These are phyloP conservation scores for Parnassius mnemosyne DNA, from an alignment of 2,888 invertebrate genomes.

Conservation along the genomic window DNA sequence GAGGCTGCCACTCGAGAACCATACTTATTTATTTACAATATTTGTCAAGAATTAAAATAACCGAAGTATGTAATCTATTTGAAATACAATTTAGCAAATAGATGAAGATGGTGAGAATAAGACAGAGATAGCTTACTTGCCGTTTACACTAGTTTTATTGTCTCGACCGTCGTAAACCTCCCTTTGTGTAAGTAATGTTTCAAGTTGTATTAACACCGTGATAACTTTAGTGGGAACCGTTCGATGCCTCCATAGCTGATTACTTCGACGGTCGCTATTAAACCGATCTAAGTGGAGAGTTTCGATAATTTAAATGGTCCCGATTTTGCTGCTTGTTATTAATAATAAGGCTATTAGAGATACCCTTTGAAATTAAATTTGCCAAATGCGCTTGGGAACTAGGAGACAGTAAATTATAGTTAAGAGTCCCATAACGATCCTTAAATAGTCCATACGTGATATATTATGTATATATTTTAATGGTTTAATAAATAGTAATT, in stretches of 20 bases:
- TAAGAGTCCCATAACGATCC: conserved; percentile 42
- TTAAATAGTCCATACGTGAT: conserved; percentile 3
- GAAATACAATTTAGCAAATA: no score
- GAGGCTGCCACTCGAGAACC: no score
- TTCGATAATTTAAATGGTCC: conserved; percentile 68
- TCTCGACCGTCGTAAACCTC: conserved; percentile 66
- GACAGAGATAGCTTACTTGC: conserved; percentile 65
- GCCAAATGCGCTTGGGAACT: conserved; percentile 51
- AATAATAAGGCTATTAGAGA: conserved; percentile 49
- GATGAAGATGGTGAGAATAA: conserved; percentile 39
- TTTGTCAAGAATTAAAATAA: no score
- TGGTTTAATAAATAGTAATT: no score
- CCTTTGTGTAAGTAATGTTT: conserved; percentile 70
- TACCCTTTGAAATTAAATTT: conserved; percentile 70
- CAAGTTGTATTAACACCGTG: conserved; percentile 70
- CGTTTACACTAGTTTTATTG: conserved; percentile 77
- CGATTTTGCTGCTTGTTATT: conserved; percentile 57
- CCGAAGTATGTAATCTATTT: no score
- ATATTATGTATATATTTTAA: no score
- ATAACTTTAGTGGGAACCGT: conserved; percentile 61
- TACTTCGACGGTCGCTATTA: conserved; percentile 60
- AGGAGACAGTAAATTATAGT: conserved; percentile 57
- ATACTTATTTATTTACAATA: no score
- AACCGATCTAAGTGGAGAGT: conserved; percentile 58
- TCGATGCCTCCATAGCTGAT: conserved; percentile 40